These are phyloP conservation scores for Mormoops blainvillei DNA, from an alignment of 2,113 vertebrate species.

Conservation along the genomic window DNA sequence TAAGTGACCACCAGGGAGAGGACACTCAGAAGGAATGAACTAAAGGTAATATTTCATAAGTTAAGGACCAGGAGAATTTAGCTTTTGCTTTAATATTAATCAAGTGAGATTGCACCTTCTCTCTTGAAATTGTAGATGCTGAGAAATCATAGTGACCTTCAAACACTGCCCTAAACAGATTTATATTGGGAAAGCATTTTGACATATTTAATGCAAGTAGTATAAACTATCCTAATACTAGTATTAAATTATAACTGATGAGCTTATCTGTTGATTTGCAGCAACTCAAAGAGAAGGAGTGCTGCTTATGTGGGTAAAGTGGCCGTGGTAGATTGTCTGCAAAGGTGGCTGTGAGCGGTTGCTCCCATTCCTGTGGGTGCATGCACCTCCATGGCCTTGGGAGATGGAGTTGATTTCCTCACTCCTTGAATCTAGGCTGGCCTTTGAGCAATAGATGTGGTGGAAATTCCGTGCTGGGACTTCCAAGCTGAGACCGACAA, in stretches of 20 bases:
- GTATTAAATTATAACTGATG: not conserved
- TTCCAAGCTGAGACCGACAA: not conserved
- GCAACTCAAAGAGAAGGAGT: not conserved
- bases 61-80: not conserved
- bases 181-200: not conserved
- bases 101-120: not conserved
- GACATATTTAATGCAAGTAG: not conserved
- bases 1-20: not conserved
- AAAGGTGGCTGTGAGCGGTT: not conserved
- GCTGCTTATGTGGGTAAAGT: not conserved
- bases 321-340: not conserved
- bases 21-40: not conserved
- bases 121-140: not conserved
- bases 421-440: not conserved
- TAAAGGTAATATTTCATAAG: not conserved
- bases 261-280: not conserved
- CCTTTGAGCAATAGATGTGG: not conserved
- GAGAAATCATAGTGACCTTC: constrained; percentile 5
- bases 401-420: not conserved
- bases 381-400: rapidly evolving
- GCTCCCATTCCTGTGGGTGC: not conserved
- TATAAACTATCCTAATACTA: not conserved
- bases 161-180: not conserved
- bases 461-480: not conserved
- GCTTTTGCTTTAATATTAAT: not conserved